Evolutionary conservation across 2,797 vertebrate species (phyloP), one percentile per base, ranked within the genome.

Genomic region (Schizopygopsis pylzovi): DNA sequence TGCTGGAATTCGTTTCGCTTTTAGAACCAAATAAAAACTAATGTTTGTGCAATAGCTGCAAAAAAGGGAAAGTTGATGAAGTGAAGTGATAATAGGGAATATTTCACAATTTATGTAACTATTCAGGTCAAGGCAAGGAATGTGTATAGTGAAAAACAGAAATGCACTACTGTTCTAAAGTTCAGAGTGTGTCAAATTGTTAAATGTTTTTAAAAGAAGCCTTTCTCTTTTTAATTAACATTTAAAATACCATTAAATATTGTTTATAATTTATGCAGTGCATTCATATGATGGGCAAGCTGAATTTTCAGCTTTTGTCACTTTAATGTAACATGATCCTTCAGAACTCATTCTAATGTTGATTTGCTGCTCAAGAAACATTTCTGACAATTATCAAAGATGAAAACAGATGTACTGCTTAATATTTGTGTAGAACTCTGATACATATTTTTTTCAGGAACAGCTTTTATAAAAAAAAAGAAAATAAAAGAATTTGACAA

Each of bases 1-100:
- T 73, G 95, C 96, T 0, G 96, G 95, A 52, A 96, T 91, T 87
- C 98, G 92, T 91, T 96, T 97, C 1, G 98, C 94, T 94, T 99
- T 99, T 84, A 99, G 88, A 52, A 98, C 94, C 94, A 99, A 90
- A 85, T 99, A 99, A 92, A 99, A 99, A 63, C 97, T 98, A 91
- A 99, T 97, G 88, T 99, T 99, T 89, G 97, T 96, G 89, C 98
- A 99, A 86, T 99, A 99, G 90, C 96, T 97, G 89, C 1, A 68
- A 81, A 72, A 79, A 67, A 33, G 89, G 73, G 90, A 2, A 80
- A 4, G 47, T 25, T 15, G n/a, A n/a, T n/a, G n/a, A n/a, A n/a
- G 2, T 52, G 25, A 81, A 76, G 7, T 18, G 13, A 67, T 3
- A 67, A 67, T 4, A 18, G 28, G 18, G 18, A n/a, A 72, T 45